Base-by-base conservation (phyloP, 2,888 invertebrate genomes). In the Psylliodes chrysocephalus region DNA sequence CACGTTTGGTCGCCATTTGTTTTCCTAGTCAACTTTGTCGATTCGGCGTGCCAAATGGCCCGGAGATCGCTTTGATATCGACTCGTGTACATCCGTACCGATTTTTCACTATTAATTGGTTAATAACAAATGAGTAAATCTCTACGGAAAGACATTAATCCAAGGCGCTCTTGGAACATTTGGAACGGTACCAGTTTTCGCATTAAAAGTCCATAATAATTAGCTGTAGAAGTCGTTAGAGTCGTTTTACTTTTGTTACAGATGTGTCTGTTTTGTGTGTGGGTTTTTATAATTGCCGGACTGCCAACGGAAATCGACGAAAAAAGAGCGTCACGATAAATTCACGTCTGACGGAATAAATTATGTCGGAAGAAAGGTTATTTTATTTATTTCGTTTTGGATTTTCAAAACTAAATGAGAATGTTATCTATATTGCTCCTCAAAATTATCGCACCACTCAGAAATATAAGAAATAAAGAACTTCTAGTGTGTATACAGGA, bases 121-220 rank as follows among this genome's bases (percentile, higher is more conserved):
- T 35, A 60, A 60, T 44, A 60, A 64, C 40, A 60, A 60, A 60
- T 55, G 60, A 60, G 62, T 56, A 56, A 55, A 62, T 62, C 46
- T 56, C 47, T 56, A 51, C 15, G 57, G 51, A 46, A 51, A 63
- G 60, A 44, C 60, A 54, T 60, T 59, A 53, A 46, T 63, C 49
- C 40, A 35, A 49, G 44, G 53, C 14, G 25, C 12, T 55, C 44
- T 65, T 61, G 66, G 68, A 64, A 60, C 53, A 38, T 38, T 65
- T 61, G 66, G 68, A 64, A 60, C 53, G 38, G 55, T 63, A 66
- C 68, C 68, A 68, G 65, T 19, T 17, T 49, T 49, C 49, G 49
- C 49, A 59, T 59, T 54, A 55, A 59, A 30, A 47, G 53, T 60
- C 63, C 49, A 54, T 65, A 61, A 61, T 57, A 61, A 61, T 61